Evolutionary conservation across 2,888 invertebrate genomes (phyloP).

Genomic region (Nemoura dubitans): DNA sequence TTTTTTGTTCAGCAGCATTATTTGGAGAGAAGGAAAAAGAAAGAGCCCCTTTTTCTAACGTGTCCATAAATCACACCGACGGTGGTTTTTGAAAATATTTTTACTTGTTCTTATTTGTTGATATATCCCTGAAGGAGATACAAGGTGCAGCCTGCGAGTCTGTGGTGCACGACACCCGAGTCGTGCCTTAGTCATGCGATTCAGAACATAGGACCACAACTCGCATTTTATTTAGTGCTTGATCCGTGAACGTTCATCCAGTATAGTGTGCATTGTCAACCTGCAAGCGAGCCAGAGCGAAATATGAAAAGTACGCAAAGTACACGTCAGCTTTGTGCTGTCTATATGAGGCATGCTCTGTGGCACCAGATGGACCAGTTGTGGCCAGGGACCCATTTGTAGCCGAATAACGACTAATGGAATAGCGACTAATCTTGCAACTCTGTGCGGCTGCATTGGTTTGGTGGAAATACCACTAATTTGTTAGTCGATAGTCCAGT

Average conservation of each 20-base stretch:
- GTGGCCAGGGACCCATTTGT: too few relatives aligned
- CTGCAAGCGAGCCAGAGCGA: background rate
- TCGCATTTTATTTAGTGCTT: background rate
- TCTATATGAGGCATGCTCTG: too few relatives aligned
- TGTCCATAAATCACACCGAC: constrained; percentile 41
- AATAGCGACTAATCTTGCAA: too few relatives aligned
- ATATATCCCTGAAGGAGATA: background rate
- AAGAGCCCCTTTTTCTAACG: constrained; percentile 40
- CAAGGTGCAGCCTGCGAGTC: background rate
- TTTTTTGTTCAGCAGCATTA: constrained; percentile 37
- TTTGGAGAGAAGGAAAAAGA: constrained; percentile 38
- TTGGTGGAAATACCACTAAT: too few relatives aligned
- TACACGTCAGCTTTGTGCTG: too few relatives aligned
- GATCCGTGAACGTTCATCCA: background rate
- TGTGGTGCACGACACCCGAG: background rate
- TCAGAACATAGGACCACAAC: background rate
- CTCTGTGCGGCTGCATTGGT: too few relatives aligned
- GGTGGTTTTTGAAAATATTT: background rate
- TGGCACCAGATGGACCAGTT: too few relatives aligned
- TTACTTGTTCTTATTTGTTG: background rate
- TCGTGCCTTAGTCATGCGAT: background rate
- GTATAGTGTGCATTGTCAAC: background rate
- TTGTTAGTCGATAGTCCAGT: too few relatives aligned
- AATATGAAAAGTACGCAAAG: background rate
- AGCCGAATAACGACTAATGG: too few relatives aligned